Percentiles rank a stretch among this genome's conserved stretches.
Evolutionary conservation across 1,140 invertebrate species (phyloP).

Genomic region (Megalopta genalis): DNA sequence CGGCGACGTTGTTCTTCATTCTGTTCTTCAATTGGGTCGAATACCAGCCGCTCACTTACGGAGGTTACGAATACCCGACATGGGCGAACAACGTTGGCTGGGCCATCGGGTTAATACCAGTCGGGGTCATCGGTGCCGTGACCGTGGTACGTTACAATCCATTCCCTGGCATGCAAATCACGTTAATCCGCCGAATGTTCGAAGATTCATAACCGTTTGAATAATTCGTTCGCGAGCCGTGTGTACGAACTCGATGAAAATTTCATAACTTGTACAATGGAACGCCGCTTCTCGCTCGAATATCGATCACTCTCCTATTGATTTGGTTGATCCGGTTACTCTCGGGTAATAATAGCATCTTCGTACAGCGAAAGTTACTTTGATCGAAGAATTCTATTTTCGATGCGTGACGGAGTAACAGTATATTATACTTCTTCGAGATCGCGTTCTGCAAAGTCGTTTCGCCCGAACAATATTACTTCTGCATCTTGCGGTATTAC

Average conservation of each 20-base stretch:
- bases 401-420: no score
- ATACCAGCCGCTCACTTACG: constrained; percentile 87
- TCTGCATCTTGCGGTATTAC: no score
- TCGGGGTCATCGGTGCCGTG: constrained; percentile 85
- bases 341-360: no score
- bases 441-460: no score
- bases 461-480: no score
- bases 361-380: no score
- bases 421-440: no score
- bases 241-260: background rate
- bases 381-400: no score
- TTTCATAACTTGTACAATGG: background rate
- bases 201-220: constrained; percentile 80
- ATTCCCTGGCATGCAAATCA: background rate
- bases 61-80: constrained; percentile 86
- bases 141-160: constrained; percentile 82
- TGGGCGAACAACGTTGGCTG: constrained; percentile 91
- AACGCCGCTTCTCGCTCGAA: background rate
- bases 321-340: no score
- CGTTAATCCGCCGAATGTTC: constrained; percentile 52
- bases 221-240: background rate
- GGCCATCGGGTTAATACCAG: constrained; percentile 86
- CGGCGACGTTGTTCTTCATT: constrained; percentile 88
- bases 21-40: constrained; percentile 92
- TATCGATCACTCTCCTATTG: background rate